Evolutionary conservation across 1,140 invertebrate genomes (phyloP), one percentile per base, ranked within the genome.

Genomic region (Lasaia peninsularis): DNA sequence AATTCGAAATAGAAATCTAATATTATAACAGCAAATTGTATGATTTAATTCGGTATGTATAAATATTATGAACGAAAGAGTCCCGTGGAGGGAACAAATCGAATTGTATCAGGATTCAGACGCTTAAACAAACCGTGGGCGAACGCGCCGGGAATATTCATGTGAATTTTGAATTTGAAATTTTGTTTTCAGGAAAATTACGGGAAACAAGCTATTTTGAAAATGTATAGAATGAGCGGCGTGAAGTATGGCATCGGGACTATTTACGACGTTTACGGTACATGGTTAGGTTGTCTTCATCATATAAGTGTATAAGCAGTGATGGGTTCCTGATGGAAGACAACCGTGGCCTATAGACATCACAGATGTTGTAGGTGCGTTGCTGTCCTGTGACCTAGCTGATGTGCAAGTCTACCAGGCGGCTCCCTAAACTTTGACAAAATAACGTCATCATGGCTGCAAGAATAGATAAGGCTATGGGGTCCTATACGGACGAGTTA

Each of bases 181-280:
- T 71, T 58, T 51, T 58, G 44, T 70, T 80, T 75, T 56, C 74
- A 80, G 81, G 79, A 82, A 63, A 82, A 85, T 75, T 82, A 75
- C 61, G 76, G 73, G 35, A 85, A 82, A 73, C 79, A 82, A 71
- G 79, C 75, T 33, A 71, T 77, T 71, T 56, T 80, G 66, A 71
- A 73, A 73, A 82, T 80, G 62, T 79, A 72, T 56, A 70, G 59
- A 65, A 44, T 71, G 58, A 56, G 65, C 53, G 69, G 69, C 16
- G 56, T 64, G 53, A 81, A 79, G 64, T 84, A 84, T 37, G 56
- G 60, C 20, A 58, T 80, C 51, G 78, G 80, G 9, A 84, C 77
- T 51, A 69, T 68, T 58, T 84, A 78, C 44, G 80, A 84, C 34
- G 74, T 68, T 28, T 56, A 75, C 9, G 80, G 80, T 83, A 14